Evolutionary conservation across 2,888 invertebrate species (phyloP).

Genomic region (Sinhomidia bicolor): DNA sequence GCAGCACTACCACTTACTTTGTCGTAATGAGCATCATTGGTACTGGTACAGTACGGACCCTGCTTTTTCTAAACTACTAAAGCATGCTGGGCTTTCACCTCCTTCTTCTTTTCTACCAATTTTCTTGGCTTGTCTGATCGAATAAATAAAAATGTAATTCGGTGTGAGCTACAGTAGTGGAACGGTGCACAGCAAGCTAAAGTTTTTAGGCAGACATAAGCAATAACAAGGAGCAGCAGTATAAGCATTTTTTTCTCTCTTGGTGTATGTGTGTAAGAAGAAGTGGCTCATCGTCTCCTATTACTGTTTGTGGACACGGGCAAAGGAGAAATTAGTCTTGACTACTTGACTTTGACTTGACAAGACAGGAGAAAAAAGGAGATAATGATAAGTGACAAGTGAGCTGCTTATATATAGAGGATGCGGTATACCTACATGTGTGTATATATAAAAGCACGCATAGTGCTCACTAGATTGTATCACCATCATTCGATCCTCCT

Average conservation of each 20-base stretch:
- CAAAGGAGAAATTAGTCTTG: conserved; percentile 63
- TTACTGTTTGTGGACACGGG: conserved; percentile 63
- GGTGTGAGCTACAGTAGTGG: neutral
- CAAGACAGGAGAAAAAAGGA: conserved; percentile 59
- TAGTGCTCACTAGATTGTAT: conserved; percentile 11
- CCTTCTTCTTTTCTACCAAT: conserved; percentile 1
- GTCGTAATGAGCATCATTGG: neutral
- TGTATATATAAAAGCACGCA: neutral
- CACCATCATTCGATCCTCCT: neutral
- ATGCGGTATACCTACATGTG: neutral
- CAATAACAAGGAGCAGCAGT: neutral
- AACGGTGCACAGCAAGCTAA: neutral
- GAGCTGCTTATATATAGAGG: neutral
- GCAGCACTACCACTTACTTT: neutral
- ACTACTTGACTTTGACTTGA: conserved; percentile 62
- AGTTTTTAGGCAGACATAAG: neutral
- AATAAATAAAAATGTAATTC: conserved; percentile 51
- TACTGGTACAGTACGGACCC: neutral
- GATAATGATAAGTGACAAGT: conserved; percentile 70
- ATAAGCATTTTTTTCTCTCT: neutral
- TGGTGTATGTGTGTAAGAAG: conserved; percentile 4
- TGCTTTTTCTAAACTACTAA: conserved; percentile 15
- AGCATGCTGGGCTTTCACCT: conserved; percentile 46
- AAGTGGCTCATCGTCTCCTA: conserved; percentile 52
- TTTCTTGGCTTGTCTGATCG: conserved; percentile 44